phyloP scores from a whole-genome alignment of 2,113 vertebrate genomes.

The Sminthopsis crassicaudata region DNA sequence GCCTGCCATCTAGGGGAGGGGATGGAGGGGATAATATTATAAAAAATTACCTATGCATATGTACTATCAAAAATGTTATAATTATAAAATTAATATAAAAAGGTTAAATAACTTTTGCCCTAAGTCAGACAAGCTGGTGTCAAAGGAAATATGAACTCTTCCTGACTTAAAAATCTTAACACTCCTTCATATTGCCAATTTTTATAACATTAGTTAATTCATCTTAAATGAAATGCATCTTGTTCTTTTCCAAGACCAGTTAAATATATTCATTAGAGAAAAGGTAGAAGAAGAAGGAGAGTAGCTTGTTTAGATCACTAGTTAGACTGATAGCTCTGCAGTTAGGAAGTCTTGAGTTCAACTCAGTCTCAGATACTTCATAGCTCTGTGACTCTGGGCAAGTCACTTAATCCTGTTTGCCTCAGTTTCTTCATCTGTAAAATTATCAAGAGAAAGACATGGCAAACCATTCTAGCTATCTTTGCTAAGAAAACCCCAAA shows the following conservation, averaged over 20 bases:
- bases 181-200: neutral
- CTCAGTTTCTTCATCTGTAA: neutral
- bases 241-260: neutral
- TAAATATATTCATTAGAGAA: neutral
- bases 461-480: neutral
- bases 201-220: neutral
- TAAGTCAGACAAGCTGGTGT: neutral
- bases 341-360: no score
- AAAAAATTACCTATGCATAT: no score
- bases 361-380: no score
- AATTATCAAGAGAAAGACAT: neutral
- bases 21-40: no score
- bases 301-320: no score
- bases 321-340: no score
- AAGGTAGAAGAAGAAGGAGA: neutral
- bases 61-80: no score
- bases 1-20: no score
- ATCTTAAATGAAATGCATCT: neutral
- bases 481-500: neutral
- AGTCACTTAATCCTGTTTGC: neutral
- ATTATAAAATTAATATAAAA: no score
- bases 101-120: neutral
- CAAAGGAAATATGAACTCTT: neutral
- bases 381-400: neutral
- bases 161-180: neutral